A percentile compares a stretch with the other conserved stretches of the same genome.
Evolutionary conservation across 2,888 invertebrate genomes (phyloP).

Genomic region (Teleogryllus oceanicus): DNA sequence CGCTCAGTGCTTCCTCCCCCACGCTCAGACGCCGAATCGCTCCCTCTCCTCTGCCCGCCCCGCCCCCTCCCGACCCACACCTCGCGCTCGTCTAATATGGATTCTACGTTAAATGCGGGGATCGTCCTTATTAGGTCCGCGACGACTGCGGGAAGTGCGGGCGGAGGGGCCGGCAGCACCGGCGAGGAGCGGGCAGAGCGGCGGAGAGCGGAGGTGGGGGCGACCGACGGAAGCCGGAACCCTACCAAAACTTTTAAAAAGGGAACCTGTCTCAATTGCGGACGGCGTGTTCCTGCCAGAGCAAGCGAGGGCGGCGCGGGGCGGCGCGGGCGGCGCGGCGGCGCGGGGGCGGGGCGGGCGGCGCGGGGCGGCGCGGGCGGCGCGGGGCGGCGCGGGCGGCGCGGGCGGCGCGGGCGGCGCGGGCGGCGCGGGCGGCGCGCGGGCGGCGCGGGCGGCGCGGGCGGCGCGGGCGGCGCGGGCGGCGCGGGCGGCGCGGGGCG

Average conservation of each 20-base stretch:
- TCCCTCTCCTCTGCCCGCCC: neutral
- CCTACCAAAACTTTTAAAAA: neutral
- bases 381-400: neutral
- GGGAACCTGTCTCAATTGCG: neutral
- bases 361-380: neutral
- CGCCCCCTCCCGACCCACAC: neutral
- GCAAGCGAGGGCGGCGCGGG: neutral
- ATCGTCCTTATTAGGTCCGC: neutral
- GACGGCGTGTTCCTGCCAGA: neutral
- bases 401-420: neutral
- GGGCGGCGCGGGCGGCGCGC: neutral
- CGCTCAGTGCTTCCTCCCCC: neutral
- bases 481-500: neutral
- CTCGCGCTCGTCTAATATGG: neutral
- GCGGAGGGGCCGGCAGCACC: neutral
- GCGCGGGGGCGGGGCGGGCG: neutral
- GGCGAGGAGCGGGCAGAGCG: neutral
- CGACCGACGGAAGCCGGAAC: neutral
- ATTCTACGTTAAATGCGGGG: neutral
- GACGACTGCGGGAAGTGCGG: neutral
- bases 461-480: neutral
- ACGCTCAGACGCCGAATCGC: neutral
- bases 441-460: neutral
- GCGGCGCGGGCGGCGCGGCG: neutral
- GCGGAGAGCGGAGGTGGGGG: neutral